phyloP scores from a whole-genome alignment of 2,113 vertebrate genomes.

The Saccopteryx bilineata region DNA sequence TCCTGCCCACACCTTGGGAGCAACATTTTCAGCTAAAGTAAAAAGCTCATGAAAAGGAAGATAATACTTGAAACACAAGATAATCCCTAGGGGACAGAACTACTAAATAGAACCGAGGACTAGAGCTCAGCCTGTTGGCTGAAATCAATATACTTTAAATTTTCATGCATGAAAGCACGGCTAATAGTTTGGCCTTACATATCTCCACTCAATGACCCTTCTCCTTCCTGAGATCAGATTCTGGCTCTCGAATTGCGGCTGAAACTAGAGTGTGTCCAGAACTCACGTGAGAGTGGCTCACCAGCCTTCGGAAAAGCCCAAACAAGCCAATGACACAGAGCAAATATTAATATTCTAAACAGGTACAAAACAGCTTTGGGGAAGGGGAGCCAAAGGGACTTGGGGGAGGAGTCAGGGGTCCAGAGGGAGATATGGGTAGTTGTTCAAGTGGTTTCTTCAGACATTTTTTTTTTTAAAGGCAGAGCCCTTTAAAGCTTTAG shows the following conservation, averaged over 20 bases:
- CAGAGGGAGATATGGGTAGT: neutral
- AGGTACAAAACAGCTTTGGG: neutral
- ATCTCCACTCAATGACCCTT: neutral
- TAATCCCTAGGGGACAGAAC: neutral
- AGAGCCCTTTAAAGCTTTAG: neutral
- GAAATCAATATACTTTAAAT: conserved; percentile 67
- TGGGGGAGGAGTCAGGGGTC: neutral
- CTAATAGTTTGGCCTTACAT: neutral
- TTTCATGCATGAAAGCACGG: conserved; percentile 15
- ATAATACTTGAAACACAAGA: conserved; percentile 59
- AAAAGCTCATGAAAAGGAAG: conserved; percentile 65
- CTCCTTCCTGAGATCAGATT: neutral
- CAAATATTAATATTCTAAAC: neutral
- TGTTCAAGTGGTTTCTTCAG: neutral
- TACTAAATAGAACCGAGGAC: conserved; percentile 37
- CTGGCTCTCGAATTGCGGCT: neutral
- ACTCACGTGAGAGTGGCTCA: neutral
- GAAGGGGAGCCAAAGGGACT: neutral
- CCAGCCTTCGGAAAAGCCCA: neutral
- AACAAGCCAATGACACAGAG: neutral
- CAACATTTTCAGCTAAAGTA: conserved; percentile 49
- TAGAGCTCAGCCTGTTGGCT: neutral
- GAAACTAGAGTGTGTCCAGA: neutral
- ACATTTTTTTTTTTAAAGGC: neutral
- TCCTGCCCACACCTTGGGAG: neutral